Evolutionary conservation across 2,888 invertebrate species (phyloP).

Genomic region (Idaea dimidiata): DNA sequence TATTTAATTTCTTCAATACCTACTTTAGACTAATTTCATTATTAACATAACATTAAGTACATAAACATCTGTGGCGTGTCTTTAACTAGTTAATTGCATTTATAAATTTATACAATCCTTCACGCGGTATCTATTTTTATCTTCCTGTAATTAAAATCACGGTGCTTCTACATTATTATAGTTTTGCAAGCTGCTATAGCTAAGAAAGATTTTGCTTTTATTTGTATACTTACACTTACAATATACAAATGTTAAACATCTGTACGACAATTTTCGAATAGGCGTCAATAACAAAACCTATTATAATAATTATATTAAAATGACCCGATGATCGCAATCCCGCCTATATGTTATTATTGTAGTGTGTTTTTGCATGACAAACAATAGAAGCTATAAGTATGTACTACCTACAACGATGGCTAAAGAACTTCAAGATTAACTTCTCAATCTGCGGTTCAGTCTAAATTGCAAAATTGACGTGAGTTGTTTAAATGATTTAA

Average conservation of each 20-base stretch:
- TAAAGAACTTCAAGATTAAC: slow-evolving; percentile 13
- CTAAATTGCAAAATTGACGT: slow-evolving; percentile 17
- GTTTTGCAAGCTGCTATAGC: slow-evolving; percentile 65
- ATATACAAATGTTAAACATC: slow-evolving; percentile 16
- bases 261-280: slow-evolving; percentile 9
- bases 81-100: slow-evolving; percentile 62
- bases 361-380: slow-evolving; percentile 66
- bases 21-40: slow-evolving; percentile 24
- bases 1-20: background rate
- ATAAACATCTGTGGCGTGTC: slow-evolving; percentile 64
- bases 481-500: slow-evolving; percentile 19
- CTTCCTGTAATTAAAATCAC: slow-evolving; percentile 52
- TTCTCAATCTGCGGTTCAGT: slow-evolving; percentile 15
- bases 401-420: slow-evolving; percentile 14
- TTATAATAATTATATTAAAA: slow-evolving; percentile 17
- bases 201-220: slow-evolving; percentile 55
- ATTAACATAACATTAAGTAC: slow-evolving; percentile 40
- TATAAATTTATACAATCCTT: slow-evolving; percentile 55
- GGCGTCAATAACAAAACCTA: slow-evolving; percentile 9
- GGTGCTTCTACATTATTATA: slow-evolving; percentile 57
- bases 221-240: slow-evolving; percentile 41
- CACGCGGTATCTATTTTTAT: slow-evolving; percentile 57
- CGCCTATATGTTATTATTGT: slow-evolving; percentile 60
- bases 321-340: slow-evolving; percentile 78
- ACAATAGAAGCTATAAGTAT: slow-evolving; percentile 38